Conservation (phyloP, 1,140 invertebrate genomes). For the Drosophila takahashii region DNA sequence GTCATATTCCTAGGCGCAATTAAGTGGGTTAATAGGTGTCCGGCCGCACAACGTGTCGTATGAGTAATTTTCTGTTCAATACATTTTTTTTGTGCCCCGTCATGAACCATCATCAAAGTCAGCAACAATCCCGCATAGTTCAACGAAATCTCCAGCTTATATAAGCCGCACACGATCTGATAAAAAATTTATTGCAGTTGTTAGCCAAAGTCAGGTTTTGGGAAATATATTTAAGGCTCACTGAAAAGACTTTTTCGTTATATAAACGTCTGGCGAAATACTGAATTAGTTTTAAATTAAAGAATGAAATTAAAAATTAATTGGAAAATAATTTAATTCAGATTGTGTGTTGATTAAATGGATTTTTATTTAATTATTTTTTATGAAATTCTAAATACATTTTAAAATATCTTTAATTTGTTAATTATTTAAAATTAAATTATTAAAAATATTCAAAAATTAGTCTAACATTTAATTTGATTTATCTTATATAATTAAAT, state of each 20-base stretch:
- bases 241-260: background rate
- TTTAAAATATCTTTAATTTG: too few relatives aligned
- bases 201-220: background rate
- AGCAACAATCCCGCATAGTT: constrained; percentile 2
- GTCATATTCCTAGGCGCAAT: constrained; percentile 37
- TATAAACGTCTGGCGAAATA: background rate
- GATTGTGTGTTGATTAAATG: too few relatives aligned
- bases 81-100: constrained; percentile 28
- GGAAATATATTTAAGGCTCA: background rate
- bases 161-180: background rate
- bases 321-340: too few relatives aligned
- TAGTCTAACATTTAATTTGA: background rate
- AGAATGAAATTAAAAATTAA: too few relatives aligned
- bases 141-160: constrained; percentile 14
- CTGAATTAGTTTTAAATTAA: background rate
- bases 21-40: constrained; percentile 47
- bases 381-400: background rate
- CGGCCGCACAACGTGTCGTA: constrained; percentile 31
- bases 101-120: constrained; percentile 40
- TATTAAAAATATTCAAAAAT: too few relatives aligned
- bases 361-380: background rate
- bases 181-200: constrained; percentile 9
- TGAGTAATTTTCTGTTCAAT: constrained; percentile 38
- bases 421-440: too few relatives aligned
- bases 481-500: background rate